These are phyloP conservation scores for Momotus momota DNA, from an alignment of 2,797 vertebrate species.

Conservation along the genomic window DNA sequence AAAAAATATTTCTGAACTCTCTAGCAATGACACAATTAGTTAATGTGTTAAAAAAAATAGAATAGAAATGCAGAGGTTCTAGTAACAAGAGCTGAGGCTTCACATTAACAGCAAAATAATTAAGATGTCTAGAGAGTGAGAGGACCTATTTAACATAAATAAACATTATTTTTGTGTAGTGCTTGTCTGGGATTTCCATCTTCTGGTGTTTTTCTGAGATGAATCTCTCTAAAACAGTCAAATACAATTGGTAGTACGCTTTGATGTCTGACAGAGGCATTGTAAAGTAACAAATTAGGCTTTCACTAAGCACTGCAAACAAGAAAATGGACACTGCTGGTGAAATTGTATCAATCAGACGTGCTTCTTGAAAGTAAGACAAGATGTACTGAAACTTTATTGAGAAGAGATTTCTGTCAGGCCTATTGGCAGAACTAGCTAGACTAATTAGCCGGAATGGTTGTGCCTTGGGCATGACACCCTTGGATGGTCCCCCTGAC, in stretches of 20 bases:
- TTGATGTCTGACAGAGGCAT: background rate
- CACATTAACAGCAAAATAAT: background rate
- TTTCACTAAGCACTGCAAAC: background rate
- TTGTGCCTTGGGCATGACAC: background rate
- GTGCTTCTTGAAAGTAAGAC: slow-evolving; percentile 5
- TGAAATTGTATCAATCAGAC: background rate
- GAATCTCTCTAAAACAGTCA: background rate
- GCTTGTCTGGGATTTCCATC: background rate
- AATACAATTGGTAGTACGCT: background rate
- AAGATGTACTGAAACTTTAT: background rate
- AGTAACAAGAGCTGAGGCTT: background rate
- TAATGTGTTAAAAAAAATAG: background rate
- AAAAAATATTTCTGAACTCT: background rate
- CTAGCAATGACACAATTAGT: background rate
- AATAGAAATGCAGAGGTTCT: background rate
- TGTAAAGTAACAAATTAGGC: background rate
- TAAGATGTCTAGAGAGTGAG: background rate
- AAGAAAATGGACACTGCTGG: background rate
- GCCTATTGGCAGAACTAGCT: background rate
- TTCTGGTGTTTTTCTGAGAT: background rate
- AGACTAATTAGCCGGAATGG: slow-evolving; percentile 10
- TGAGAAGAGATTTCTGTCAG: background rate
- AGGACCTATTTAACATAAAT: background rate
- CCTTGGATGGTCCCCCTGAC: background rate
- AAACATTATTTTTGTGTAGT: background rate